Evolutionary conservation across 2,113 vertebrate genomes (phyloP), one percentile per base, ranked within the genome.

Genomic region (Haemorhous mexicanus): DNA sequence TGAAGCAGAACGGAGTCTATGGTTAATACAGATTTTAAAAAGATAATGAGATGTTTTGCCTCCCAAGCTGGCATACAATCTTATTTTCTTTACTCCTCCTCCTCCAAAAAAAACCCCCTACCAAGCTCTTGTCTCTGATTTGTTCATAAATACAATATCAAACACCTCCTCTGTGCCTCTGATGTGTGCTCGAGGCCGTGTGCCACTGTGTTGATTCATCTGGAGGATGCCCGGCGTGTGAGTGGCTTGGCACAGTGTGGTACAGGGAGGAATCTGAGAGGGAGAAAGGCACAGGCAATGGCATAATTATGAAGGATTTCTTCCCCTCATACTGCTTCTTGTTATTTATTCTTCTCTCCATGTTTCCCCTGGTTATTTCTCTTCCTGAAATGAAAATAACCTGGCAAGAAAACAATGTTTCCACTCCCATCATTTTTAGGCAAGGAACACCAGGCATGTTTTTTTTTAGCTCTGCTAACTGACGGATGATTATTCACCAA

Each of bases 381-480:
- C 87, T 96, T 89, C 59, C 68, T 56, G 70, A 97, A 98, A 96
- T 93, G 92, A 96, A 86, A 96, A 96, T 87, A 96, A 93, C 86
- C 92, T 76, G 84, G 93, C 95, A 97, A 97, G 94, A 94, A 97
- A 96, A 93, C 94, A 91, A 66, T 94, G 94, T 94, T 96, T 96
- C 81, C 80, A 67, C 82, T 93, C 81, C 75, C 78, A 82, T 92
- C 12, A 2, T 74, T 95, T 94, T 84, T 70, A 90, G 94, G 92
- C 79, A 52, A 85, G 63, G 75, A 88, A 56, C 41, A 66, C 67
- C 68, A 92, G 32, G 73, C 85, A 50, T 59, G 44, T 8, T 33
- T 92, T 84, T 92, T 92, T 89, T 77, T 70, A 61, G 93, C 1
- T 1, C 47, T 62, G 88, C 72, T 89, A 81, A 89, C 84, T 93